Conservation (phyloP, 2,113 vertebrate species). For the Propithecus coquereli region DNA sequence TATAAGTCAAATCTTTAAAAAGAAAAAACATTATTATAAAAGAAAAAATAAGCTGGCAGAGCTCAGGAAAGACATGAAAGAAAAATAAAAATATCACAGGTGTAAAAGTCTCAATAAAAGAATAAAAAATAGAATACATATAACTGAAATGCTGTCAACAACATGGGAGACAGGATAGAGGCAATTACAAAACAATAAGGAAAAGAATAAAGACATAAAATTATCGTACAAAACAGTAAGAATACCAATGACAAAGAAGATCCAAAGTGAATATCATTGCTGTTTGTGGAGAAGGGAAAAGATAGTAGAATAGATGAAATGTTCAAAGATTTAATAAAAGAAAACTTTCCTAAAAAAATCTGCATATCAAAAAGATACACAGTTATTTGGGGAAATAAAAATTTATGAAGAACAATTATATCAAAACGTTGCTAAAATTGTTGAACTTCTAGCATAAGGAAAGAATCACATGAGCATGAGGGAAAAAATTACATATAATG, state of each 20-base stretch:
- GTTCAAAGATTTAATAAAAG: neutral
- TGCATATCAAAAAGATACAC: neutral
- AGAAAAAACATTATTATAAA: neutral
- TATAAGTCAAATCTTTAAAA: neutral
- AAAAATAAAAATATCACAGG: neutral
- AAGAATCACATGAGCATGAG: neutral
- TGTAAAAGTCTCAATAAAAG: neutral
- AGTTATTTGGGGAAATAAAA: neutral
- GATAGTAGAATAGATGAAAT: neutral
- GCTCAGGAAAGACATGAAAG: neutral
- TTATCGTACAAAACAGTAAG: neutral
- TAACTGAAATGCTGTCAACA: neutral
- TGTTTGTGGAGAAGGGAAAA: neutral
- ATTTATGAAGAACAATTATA: neutral
- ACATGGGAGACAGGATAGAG: neutral
- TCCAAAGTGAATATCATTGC: neutral
- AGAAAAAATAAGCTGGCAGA: neutral
- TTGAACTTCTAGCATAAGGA: neutral
- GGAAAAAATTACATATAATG: neutral
- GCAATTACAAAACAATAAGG: neutral
- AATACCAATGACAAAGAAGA: neutral
- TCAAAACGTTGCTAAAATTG: neutral
- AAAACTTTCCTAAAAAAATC: neutral
- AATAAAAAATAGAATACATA: neutral
- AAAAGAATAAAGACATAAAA: neutral